Percentiles rank a stretch among this genome's conserved stretches.
Evolutionary conservation across 2,888 invertebrate genomes (phyloP).

Genomic region (Hemaris fuciformis): DNA sequence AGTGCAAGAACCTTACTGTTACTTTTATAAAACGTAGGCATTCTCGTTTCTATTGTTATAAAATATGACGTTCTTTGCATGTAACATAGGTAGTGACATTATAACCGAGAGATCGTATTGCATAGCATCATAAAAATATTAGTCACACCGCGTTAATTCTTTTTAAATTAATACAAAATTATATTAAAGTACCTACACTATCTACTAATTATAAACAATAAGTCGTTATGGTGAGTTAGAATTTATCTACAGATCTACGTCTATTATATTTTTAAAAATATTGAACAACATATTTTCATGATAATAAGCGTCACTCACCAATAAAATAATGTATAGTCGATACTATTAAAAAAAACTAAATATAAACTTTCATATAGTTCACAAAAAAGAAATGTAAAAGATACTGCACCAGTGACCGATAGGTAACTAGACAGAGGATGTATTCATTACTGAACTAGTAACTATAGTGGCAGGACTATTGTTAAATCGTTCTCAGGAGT

Average conservation of each 20-base stretch:
- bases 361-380: no score
- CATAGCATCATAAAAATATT: background rate
- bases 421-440: conserved; percentile 49
- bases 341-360: background rate
- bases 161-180: background rate
- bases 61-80: background rate
- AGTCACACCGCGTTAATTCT: background rate
- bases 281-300: no score
- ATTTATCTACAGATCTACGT: no score
- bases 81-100: conserved; percentile 4
- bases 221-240: no score
- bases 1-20: background rate
- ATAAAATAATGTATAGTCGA: background rate
- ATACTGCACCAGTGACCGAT: conserved; percentile 5
- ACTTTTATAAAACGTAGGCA: background rate
- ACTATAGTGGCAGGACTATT: conserved; percentile 42
- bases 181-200: no score
- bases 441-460: conserved; percentile 61
- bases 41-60: background rate
- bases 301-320: background rate
- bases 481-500: conserved; percentile 52
- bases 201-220: no score
- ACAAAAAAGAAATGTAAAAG: background rate
- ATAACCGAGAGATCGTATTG: background rate
- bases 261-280: no score